Percentiles rank a stretch among this genome's conserved stretches.
phyloP scores from a whole-genome alignment of 2,888 invertebrate species.

The Ephialtes manifestator region DNA sequence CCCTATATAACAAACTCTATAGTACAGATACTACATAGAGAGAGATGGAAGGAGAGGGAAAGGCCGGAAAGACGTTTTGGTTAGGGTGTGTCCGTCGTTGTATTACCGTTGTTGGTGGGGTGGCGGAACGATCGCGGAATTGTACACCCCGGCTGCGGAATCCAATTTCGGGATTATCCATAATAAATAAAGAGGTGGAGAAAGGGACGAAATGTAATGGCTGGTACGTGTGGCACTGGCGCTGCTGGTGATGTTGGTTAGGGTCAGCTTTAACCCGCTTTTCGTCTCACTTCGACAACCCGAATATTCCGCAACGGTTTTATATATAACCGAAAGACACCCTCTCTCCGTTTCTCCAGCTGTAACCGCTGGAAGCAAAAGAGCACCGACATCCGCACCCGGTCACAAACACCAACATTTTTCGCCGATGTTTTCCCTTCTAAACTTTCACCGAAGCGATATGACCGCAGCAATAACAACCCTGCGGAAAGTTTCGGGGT shows the following conservation, averaged over 20 bases:
- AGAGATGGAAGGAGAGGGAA: background rate
- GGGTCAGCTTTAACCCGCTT: background rate
- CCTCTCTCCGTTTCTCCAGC: background rate
- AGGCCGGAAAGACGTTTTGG: conserved; percentile 36
- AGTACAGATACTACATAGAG: background rate
- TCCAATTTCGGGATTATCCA: conserved; percentile 77
- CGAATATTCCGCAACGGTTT: conserved; percentile 46
- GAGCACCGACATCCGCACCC: background rate
- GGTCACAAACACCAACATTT: conserved; percentile 3
- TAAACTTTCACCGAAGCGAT: background rate
- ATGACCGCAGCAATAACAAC: background rate
- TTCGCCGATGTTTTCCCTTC: background rate
- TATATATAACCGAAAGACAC: background rate
- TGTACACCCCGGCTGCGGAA: conserved; percentile 63
- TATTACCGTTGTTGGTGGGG: conserved; percentile 28
- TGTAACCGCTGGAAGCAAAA: background rate
- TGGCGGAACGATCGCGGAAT: conserved; percentile 54
- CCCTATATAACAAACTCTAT: conserved; percentile 1
- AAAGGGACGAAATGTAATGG: conserved; percentile 67
- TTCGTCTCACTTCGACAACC: conserved; percentile 31
- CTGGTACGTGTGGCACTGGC: conserved; percentile 55
- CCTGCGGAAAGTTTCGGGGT: background rate
- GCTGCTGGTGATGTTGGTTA: conserved; percentile 4
- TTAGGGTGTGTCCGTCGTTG: conserved; percentile 29
- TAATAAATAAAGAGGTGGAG: conserved; percentile 75